Evolutionary conservation across 2,113 vertebrate species (phyloP).

Genomic region (Columba janthina): DNA sequence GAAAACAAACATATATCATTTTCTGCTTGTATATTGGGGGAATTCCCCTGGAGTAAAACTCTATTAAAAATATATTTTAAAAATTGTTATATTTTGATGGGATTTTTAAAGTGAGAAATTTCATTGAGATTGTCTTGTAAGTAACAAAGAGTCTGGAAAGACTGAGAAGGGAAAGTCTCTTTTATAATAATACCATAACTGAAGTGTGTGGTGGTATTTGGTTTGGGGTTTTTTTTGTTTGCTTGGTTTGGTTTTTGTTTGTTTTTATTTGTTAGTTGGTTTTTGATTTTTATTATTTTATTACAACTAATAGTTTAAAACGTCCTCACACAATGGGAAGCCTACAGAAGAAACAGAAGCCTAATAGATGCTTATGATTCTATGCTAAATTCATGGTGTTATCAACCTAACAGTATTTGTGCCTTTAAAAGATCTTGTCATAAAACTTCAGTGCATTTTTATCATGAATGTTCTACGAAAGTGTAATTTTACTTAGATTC

Average conservation of each 20-base stretch:
- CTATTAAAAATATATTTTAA: neutral
- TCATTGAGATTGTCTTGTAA: neutral
- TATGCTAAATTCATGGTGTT: neutral
- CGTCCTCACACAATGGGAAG: neutral
- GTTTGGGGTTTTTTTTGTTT: neutral
- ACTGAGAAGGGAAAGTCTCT: neutral
- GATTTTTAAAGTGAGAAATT: neutral
- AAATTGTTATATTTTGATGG: neutral
- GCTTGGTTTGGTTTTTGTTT: too few species aligned
- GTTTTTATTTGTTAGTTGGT: too few species aligned
- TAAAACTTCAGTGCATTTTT: neutral
- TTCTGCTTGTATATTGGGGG: neutral
- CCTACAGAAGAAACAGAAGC: neutral
- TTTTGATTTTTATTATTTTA: neutral
- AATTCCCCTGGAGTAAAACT: neutral
- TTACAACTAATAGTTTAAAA: neutral
- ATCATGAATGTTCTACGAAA: neutral
- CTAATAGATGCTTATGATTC: neutral
- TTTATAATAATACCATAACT: neutral
- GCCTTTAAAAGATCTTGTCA: neutral
- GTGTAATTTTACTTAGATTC: neutral
- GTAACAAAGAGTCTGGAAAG: neutral
- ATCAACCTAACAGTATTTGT: neutral
- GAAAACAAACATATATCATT: neutral
- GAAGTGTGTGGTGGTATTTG: neutral